Evolutionary conservation across 2,113 vertebrate genomes (phyloP).

Genomic region (Cettia cetti): DNA sequence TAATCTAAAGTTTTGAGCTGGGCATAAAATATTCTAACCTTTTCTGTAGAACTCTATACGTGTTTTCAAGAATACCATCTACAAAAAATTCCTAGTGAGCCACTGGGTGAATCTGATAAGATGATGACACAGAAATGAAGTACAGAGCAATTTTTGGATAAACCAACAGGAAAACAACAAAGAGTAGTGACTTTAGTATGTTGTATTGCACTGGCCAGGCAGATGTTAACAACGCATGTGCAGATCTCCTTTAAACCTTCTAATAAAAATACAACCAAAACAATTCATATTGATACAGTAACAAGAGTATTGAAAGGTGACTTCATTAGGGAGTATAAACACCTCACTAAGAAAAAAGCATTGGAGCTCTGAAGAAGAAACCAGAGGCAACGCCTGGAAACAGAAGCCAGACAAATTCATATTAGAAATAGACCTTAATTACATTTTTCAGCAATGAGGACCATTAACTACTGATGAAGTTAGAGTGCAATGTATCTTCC

Average conservation of each 20-base stretch:
- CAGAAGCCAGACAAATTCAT: slow-evolving; percentile 16
- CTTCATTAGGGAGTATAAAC: slow-evolving; percentile 25
- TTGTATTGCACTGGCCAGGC: neutral
- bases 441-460: slow-evolving; percentile 13
- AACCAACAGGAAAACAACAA: neutral
- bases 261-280: neutral
- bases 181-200: neutral
- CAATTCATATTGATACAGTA: neutral
- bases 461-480: neutral
- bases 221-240: neutral
- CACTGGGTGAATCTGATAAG: neutral
- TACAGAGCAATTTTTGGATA: neutral
- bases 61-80: neutral
- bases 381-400: slow-evolving; percentile 31
- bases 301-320: slow-evolving; percentile 8
- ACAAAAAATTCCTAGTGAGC: neutral
- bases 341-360: neutral
- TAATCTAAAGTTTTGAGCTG: neutral
- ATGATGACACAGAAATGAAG: neutral
- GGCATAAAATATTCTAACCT: neutral
- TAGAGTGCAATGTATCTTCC: neutral
- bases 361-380: slow-evolving; percentile 1
- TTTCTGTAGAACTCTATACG: neutral
- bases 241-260: neutral
- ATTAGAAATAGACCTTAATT: slow-evolving; percentile 19